These are phyloP conservation scores for Paramormyrops kingsleyae DNA, from an alignment of 2,113 vertebrate species.

Conservation along the genomic window DNA sequence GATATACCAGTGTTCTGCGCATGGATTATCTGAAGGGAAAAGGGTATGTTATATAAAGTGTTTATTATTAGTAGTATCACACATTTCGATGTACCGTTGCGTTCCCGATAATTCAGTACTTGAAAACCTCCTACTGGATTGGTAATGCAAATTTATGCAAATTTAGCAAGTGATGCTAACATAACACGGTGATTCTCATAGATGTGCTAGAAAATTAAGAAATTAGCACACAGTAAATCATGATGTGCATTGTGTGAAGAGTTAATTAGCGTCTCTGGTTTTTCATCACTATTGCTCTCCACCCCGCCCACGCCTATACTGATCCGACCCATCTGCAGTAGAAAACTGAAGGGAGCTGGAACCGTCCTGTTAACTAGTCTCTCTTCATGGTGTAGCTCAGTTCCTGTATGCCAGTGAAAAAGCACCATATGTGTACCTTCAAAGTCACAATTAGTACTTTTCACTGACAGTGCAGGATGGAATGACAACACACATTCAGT, in stretches of 20 bases:
- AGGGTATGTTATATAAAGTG: too few relatives aligned
- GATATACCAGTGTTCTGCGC: not conserved
- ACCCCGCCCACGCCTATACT: not conserved
- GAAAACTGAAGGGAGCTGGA: not conserved
- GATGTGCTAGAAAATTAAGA: not conserved
- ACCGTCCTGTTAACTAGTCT: not conserved
- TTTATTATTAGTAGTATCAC: too few relatives aligned
- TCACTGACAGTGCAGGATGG: not conserved
- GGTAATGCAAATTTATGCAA: not conserved
- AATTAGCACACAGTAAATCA: not conserved
- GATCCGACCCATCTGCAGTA: not conserved
- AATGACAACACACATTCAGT: not conserved
- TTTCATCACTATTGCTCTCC: not conserved
- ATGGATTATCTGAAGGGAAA: too few relatives aligned
- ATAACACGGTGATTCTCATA: not conserved
- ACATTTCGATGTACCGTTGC: not conserved
- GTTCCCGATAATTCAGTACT: not conserved
- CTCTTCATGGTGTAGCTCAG: not conserved
- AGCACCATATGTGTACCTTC: not conserved
- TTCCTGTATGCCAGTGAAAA: not conserved
- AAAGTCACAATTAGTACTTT: not conserved
- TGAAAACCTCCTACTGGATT: not conserved
- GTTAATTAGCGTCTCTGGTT: not conserved
- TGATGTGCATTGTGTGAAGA: not conserved
- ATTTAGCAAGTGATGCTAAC: not conserved